Percentiles rank a stretch among this genome's conserved stretches.
Conservation (phyloP, 2,113 vertebrate genomes). For the Hepsetus odoe region DNA sequence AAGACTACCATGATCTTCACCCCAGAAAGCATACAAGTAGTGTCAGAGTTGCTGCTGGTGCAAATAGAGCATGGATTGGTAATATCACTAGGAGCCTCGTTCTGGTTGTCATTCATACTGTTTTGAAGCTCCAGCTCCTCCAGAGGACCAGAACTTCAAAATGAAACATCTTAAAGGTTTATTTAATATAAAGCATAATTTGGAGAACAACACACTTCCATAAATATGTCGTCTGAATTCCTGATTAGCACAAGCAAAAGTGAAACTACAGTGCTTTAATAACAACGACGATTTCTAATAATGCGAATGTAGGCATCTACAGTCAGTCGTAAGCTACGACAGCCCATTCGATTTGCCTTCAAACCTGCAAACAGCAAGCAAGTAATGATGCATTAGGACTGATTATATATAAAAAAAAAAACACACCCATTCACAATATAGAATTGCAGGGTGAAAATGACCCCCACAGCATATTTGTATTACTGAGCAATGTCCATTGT, state of each 20-base stretch:
- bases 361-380: not conserved
- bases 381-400: not conserved
- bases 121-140: no score
- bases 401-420: conserved; percentile 6
- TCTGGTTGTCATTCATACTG: no score
- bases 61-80: no score
- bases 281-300: not conserved
- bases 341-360: not conserved
- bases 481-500: conserved; percentile 21
- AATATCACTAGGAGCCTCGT: no score
- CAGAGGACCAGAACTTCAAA: no score
- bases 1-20: not conserved
- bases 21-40: not conserved
- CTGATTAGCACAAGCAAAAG: no score
- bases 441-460: not conserved
- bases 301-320: not conserved
- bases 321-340: conserved; percentile 1
- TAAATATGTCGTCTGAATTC: not conserved
- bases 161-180: no score
- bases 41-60: not conserved
- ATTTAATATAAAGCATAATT: not conserved
- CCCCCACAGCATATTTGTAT: conserved; percentile 11
- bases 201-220: not conserved
- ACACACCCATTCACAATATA: not conserved
- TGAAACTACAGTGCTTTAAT: not conserved